These are phyloP conservation scores for Pangasius mekongensis DNA, from an alignment of 2,797 vertebrate genomes.

Conservation along the genomic window DNA sequence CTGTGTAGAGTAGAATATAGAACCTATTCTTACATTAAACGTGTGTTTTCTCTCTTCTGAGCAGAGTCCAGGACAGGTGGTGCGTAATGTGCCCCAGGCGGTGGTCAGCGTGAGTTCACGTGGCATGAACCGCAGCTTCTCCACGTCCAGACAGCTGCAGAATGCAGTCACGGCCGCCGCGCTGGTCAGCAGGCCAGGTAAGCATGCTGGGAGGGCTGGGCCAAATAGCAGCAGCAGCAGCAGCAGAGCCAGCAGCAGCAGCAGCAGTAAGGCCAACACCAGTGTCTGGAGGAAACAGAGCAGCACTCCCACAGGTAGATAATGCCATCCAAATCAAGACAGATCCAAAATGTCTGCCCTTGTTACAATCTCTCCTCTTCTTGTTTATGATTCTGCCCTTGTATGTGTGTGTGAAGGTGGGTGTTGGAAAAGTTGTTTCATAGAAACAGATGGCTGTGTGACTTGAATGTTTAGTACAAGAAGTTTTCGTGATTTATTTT, in stretches of 20 bases:
- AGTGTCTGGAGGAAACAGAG: slow-evolving; percentile 92
- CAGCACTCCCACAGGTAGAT: slow-evolving; percentile 84
- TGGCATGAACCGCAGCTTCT: slow-evolving; percentile 84
- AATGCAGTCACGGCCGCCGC: slow-evolving; percentile 80
- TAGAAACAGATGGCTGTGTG: neutral
- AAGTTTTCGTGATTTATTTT: neutral
- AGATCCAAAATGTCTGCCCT: neutral
- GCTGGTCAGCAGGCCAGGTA: slow-evolving; percentile 84
- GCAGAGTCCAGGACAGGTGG: slow-evolving; percentile 84
- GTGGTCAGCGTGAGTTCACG: slow-evolving; percentile 73
- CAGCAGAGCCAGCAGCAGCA: slow-evolving; percentile 61
- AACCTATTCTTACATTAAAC: neutral
- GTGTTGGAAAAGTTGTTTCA: neutral
- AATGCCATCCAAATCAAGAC: slow-evolving; percentile 24
- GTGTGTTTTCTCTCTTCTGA: neutral
- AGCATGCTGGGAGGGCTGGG: slow-evolving; percentile 83
- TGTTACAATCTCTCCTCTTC: neutral
- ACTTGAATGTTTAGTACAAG: neutral
- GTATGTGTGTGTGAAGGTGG: slow-evolving; percentile 4
- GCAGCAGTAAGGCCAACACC: slow-evolving; percentile 73
- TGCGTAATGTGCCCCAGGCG: slow-evolving; percentile 78
- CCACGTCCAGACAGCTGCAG: slow-evolving; percentile 88
- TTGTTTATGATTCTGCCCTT: slow-evolving; percentile 3
- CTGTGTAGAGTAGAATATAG: neutral
- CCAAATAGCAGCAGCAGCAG: slow-evolving; percentile 83